Percentiles rank a stretch among this genome's conserved stretches.
phyloP scores from a whole-genome alignment of 2,888 invertebrate species.

The Pemphredon lugubris region DNA sequence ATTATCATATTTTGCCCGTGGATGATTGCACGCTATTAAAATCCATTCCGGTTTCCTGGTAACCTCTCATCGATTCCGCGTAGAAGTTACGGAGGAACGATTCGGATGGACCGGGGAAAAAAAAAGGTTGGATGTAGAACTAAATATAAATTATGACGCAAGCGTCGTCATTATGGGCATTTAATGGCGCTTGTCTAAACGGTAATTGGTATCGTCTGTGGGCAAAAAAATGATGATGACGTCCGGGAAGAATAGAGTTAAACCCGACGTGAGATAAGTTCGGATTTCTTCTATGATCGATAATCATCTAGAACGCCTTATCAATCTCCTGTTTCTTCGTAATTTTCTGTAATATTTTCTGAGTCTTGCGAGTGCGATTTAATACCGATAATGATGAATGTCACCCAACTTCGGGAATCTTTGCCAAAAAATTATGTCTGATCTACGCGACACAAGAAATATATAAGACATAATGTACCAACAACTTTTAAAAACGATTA shows the following conservation, averaged over 20 bases:
- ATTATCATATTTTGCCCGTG: constrained; percentile 50
- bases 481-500: too few species aligned
- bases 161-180: constrained; percentile 28
- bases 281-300: too few species aligned
- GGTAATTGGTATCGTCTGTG: constrained; percentile 39
- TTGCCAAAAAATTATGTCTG: too few species aligned
- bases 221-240: constrained; percentile 23
- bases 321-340: too few species aligned
- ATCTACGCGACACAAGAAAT: too few species aligned
- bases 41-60: constrained; percentile 36
- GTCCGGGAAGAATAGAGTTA: not conserved
- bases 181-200: constrained; percentile 22
- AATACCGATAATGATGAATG: too few species aligned
- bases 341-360: too few species aligned
- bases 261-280: too few species aligned
- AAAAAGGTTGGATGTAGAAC: constrained; percentile 1
- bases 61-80: constrained; percentile 35
- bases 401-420: too few species aligned
- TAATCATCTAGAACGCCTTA: too few species aligned
- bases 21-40: constrained; percentile 54
- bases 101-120: constrained; percentile 28
- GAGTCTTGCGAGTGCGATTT: too few species aligned
- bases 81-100: not conserved
- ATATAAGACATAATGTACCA: too few species aligned
- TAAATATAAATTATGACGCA: constrained; percentile 5